Conservation (phyloP, 2,888 invertebrate species). For the Amaurobius ferox region DNA sequence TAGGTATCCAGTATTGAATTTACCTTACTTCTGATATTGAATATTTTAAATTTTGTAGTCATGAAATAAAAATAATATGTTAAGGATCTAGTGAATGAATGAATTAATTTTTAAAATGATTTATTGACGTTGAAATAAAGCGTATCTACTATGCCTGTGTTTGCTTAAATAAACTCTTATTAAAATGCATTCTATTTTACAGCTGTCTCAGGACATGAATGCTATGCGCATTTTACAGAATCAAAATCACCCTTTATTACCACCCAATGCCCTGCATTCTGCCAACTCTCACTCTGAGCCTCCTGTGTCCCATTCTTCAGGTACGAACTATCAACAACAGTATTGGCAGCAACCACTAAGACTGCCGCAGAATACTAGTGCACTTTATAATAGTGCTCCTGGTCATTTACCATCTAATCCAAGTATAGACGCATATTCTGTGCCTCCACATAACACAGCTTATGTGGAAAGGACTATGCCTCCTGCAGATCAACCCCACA, state of each 20-base stretch:
- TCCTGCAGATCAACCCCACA: neutral
- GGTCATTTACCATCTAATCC: slow-evolving; percentile 17
- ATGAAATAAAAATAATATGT: too few species aligned
- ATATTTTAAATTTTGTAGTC: too few species aligned
- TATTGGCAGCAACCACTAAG: slow-evolving; percentile 32
- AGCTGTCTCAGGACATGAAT: slow-evolving; percentile 64
- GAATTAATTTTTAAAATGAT: too few species aligned
- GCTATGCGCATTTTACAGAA: slow-evolving; percentile 53
- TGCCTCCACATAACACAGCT: slow-evolving; percentile 28
- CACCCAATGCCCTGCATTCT: slow-evolving; percentile 27
- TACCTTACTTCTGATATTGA: too few species aligned
- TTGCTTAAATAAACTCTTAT: too few species aligned
- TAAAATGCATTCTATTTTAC: neutral
- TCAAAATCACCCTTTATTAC: slow-evolving; percentile 55
- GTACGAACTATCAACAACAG: slow-evolving; percentile 30
- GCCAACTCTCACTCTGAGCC: slow-evolving; percentile 35
- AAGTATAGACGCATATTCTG: neutral
- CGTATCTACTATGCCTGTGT: too few species aligned
- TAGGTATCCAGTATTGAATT: too few species aligned
- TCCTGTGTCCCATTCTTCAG: slow-evolving; percentile 18
- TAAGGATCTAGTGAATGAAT: too few species aligned
- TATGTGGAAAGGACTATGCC: slow-evolving; percentile 35
- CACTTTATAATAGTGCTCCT: slow-evolving; percentile 25
- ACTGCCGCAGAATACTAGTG: slow-evolving; percentile 9
- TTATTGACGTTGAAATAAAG: too few species aligned